Evolutionary conservation across 1,140 invertebrate species (phyloP), one percentile per base, ranked within the genome.

Genomic region (Centruroides sculpturatus): DNA sequence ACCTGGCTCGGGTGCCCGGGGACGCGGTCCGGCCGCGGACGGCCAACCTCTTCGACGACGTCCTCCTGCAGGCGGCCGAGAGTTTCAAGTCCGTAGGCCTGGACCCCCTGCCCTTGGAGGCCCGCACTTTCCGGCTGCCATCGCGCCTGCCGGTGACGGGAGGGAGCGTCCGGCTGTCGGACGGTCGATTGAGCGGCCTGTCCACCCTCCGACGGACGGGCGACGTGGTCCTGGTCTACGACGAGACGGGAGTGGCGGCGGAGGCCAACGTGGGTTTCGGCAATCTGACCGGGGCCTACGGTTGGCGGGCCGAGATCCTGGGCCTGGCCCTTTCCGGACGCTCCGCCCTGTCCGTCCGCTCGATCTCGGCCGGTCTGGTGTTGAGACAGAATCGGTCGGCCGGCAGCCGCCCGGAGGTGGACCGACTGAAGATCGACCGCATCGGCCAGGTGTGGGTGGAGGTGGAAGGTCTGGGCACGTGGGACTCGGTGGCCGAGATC

Each of bases 391-490:
- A 55, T 3, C 34, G 68, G 36, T 56, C 59, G 23, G 46, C 49
- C n/a, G 66, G 63, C 3, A 59, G 63, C 9, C 35, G 4, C 47
- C 51, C 65, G 5, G 46, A 56, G 9, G 34, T 69, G 5, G 61
- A 64, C n/a, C 8, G 9, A 12, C 59, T 69, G 46, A 5, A 55
- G 11, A 56, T 69, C 6, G 55, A 64, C 11, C 48, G 59, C 1
- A 64, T 69, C 35, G 23, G 59, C 3, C 63, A 69, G 41, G 35
- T 69, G 5, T 68, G 68, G 66, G 58, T 68, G 5, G 68, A 69
- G 23, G 48, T 69, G 2, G 56, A 63, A 47, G 68, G 68, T 5
- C 55, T 69, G 7, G 68, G 68, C 11, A 55, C 35, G 13, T 61
- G 57, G 63, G 66, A 69, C 52, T 63, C 59, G 49, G 6, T 69